Conservation (phyloP, 2,113 vertebrate genomes). For the Macrotus californicus region DNA sequence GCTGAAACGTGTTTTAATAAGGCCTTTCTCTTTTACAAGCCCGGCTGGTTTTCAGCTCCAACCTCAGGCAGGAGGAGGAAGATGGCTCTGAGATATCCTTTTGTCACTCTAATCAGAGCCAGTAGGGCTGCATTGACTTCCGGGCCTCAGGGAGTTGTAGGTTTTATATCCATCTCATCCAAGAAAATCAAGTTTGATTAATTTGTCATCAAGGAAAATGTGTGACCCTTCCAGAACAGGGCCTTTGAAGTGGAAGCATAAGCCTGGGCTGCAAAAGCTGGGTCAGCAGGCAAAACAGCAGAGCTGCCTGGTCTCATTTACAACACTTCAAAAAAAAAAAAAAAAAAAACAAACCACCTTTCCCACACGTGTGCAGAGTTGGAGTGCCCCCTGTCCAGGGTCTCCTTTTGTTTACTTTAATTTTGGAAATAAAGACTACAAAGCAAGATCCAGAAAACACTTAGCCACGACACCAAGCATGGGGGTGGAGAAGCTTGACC, state of each 20-base stretch:
- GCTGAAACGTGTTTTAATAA: constrained; percentile 71
- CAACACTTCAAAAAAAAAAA: not conserved
- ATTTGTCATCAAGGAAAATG: constrained; percentile 71
- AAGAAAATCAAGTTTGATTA: constrained; percentile 74
- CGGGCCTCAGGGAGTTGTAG: constrained; percentile 45
- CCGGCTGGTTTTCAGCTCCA: constrained; percentile 37
- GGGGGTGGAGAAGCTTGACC: constrained; percentile 22
- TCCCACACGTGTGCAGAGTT: not conserved
- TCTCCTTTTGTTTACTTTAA: constrained; percentile 25
- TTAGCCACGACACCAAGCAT: not conserved
- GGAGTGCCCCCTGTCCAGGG: not conserved
- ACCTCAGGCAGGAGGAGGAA: constrained; percentile 34
- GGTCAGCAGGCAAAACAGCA: not conserved
- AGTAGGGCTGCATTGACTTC: constrained; percentile 62
- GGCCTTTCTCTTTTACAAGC: constrained; percentile 48
- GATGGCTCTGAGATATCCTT: constrained; percentile 60
- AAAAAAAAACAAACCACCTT: not conserved
- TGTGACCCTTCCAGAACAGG: constrained; percentile 59
- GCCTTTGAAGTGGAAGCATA: constrained; percentile 53
- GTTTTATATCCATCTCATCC: constrained; percentile 68
- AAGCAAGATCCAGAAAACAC: not conserved
- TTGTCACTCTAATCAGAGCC: constrained; percentile 70
- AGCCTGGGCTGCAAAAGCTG: not conserved
- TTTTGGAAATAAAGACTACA: constrained; percentile 29
- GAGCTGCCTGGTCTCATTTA: not conserved